Evolutionary conservation across 2,888 invertebrate genomes (phyloP), one percentile per base, ranked within the genome.

Genomic region (Spialia ferax): DNA sequence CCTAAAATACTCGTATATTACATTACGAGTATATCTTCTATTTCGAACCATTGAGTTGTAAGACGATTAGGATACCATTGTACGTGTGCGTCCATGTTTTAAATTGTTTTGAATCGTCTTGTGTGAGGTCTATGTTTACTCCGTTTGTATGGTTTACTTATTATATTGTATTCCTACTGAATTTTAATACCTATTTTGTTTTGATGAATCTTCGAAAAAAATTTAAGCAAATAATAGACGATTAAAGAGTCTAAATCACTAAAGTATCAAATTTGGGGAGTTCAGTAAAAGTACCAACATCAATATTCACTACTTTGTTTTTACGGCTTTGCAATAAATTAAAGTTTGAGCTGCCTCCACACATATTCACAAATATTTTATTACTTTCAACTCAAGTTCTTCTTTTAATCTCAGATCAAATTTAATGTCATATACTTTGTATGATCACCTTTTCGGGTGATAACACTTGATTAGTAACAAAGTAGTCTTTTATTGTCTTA

Each of bases 381-480:
- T 42, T 42, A 42, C n/a, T 42, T 42, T 42, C 42, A 42, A 42
- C 11, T 42, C 15, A 5, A 42, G 15, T 42, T n/a, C 42, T 42
- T 42, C 15, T 15, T n/a, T 42, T 42, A 42, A 23, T 52, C 22
- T 0, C 10, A 22, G 23, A 23, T 23, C n/a, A 23, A 26, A 26
- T 13, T 54, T 54, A 54, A 54, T 26, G 11, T 10, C 26, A 22
- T 23, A 26, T 26, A 54, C 13, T 22, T 23, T n/a, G 11, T 45
- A 45, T 18, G 8, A 54, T 15, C 23, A 54, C 10, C 11, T 20
- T 22, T 23, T 54, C n/a, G 10, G 29, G n/a, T 26, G 26, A 23
- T 54, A 54, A 23, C 13, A 48, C 29, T 60, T 48, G 26, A 60
- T 60, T 60, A 60, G 60, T 48, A 18, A 45, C 45, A 48, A 48